Base-by-base conservation (phyloP, 2,888 invertebrate genomes). In the Pseudeuparius sepicola region DNA sequence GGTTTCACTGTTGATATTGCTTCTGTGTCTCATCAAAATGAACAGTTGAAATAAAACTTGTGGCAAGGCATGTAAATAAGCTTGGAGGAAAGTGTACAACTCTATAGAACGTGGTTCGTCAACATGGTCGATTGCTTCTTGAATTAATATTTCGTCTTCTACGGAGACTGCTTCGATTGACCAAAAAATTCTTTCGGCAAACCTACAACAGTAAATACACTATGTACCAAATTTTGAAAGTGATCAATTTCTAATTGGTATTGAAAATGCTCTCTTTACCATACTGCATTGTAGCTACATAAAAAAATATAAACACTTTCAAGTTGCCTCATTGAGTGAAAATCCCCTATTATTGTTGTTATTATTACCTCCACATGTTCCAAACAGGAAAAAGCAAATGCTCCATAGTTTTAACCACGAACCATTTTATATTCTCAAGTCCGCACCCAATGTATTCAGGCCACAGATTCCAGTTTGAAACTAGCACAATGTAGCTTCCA, bases 31-130 rank as follows among this genome's bases (percentile, higher is more conserved):
- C 34, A 76, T 66, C 56, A 85, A 66, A 49, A 84, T 65, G 53
- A 75, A 75, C 11, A 67, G 67, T 58, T 69, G 82, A 45, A 78
- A 63, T 15, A 78, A 57, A 24, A 77, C 71, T 57, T 82, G 80
- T 1, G 85, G 86, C 1, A 78, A 77, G 2, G 81, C 74, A 52
- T 86, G 85, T 6, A 81, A 63, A 60, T 81, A 85, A 2, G 83
- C 77, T 57, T 85, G 84, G 7, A 85, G 65, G 48, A 86, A 80
- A 33, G 81, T 68, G 53, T 84, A 85, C 17, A 85, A 62, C 54
- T 86, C 84, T 45, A 78, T 68, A n/a, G 75, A 71, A 13, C 80
- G 75, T 2, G 79, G 75, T 33, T 72, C 67, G 13, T 71, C 67
- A 4, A 76, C 73, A 37, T 66, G 62, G 5, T 61, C 51, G 27